Evolutionary conservation across 1,140 invertebrate species (phyloP).

Genomic region (Melitaea cinxia): DNA sequence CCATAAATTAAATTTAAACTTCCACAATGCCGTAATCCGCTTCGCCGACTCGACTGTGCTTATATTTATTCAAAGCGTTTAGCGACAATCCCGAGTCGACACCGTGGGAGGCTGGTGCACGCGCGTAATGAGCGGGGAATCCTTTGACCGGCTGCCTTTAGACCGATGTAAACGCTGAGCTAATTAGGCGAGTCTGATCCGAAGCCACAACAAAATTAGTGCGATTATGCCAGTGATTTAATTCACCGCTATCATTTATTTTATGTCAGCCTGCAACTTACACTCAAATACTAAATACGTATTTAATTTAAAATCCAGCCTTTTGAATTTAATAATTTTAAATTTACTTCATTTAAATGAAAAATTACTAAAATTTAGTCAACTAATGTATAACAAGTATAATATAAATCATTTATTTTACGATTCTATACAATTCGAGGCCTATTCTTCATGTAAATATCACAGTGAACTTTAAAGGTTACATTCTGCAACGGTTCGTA

Average conservation of each 20-base stretch:
- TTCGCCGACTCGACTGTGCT: conserved; percentile 12
- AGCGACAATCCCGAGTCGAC: conserved; percentile 41
- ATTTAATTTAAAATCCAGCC: no score
- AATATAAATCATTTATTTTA: no score
- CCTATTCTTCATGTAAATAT: conserved; percentile 48
- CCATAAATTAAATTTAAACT: conserved; percentile 58
- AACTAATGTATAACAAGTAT: no score
- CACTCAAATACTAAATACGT: not conserved
- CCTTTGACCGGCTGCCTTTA: conserved; percentile 73
- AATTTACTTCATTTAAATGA: no score
- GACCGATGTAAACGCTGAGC: conserved; percentile 64
- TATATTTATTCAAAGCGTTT: conserved; percentile 50
- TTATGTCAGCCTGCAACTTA: not conserved
- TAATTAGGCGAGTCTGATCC: conserved; percentile 76
- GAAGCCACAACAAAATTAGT: conserved; percentile 73
- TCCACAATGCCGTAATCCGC: conserved; percentile 41
- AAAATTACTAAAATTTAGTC: no score
- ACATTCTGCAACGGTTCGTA: conserved; percentile 52
- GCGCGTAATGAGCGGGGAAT: conserved; percentile 73
- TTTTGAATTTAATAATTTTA: no score
- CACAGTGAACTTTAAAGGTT: conserved; percentile 77
- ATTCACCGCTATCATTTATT: conserved; percentile 37
- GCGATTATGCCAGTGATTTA: conserved; percentile 58
- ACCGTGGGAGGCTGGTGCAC: conserved; percentile 45
- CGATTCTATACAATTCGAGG: no score